Conservation (phyloP, 2,797 vertebrate species). For the Ptychobarbus kaznakovi region DNA sequence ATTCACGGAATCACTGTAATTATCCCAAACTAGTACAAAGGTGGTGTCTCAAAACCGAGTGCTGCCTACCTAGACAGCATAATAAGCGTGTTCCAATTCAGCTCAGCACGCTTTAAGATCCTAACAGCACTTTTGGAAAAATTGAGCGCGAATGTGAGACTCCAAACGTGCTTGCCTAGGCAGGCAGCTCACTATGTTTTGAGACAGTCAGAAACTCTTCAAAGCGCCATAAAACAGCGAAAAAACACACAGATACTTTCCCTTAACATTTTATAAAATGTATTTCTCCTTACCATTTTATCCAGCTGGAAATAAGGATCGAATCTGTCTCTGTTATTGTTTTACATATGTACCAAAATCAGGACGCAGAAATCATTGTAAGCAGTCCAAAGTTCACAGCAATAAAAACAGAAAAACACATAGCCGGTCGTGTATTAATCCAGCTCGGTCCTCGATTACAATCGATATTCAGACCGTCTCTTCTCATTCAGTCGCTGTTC, state of each 20-base stretch:
- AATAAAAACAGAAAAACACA: slow-evolving; percentile 2
- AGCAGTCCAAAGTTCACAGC: slow-evolving; percentile 7
- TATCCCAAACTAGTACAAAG: neutral
- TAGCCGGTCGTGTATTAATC: neutral
- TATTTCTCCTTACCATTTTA: slow-evolving; percentile 37
- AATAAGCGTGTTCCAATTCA: neutral
- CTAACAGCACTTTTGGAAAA: neutral
- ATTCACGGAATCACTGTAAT: neutral
- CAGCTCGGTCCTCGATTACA: neutral
- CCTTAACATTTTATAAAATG: neutral
- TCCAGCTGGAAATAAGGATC: neutral
- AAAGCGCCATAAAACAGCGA: neutral
- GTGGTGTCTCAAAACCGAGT: neutral
- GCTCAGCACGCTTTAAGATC: neutral
- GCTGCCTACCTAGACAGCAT: neutral
- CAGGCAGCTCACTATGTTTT: neutral
- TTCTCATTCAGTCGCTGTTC: slow-evolving; percentile 7
- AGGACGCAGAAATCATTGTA: slow-evolving; percentile 3
- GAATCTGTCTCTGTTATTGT: neutral
- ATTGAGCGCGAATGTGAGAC: neutral
- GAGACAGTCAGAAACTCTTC: neutral
- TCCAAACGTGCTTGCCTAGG: neutral
- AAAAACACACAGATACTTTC: neutral
- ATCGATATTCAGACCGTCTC: neutral
- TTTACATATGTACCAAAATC: neutral